These are phyloP conservation scores for Limnephilus lunatus DNA, from an alignment of 2,888 invertebrate species.

Conservation along the genomic window DNA sequence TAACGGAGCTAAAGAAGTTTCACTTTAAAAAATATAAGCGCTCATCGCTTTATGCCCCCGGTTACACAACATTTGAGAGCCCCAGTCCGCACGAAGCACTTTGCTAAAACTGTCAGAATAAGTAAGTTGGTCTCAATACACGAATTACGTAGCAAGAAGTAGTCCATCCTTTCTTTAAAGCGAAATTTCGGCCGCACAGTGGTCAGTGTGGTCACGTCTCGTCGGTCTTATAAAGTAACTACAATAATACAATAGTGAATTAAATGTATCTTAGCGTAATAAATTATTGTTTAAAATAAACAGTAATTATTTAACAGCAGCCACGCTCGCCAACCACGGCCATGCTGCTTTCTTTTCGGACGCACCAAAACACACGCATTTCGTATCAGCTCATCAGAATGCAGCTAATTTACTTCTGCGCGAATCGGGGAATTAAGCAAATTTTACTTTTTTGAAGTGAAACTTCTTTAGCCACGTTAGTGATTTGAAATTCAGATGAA, in stretches of 20 bases:
- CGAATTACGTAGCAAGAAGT: background rate
- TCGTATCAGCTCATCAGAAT: slow-evolving; percentile 6
- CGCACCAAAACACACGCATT: slow-evolving; percentile 37
- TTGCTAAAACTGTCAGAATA: too few species aligned
- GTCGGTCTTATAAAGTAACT: background rate
- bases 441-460: background rate
- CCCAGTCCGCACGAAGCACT: too few species aligned
- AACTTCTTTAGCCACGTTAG: too few species aligned
- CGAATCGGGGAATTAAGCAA: slow-evolving; percentile 8
- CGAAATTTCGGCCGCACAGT: too few species aligned
- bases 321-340: slow-evolving; percentile 5
- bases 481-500: too few species aligned
- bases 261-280: too few species aligned
- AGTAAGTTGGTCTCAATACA: background rate
- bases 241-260: background rate
- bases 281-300: slow-evolving; percentile 21
- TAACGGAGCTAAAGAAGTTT: too few species aligned
- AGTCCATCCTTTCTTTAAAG: background rate
- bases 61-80: too few species aligned
- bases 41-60: too few species aligned
- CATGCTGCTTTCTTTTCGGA: slow-evolving; percentile 20
- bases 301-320: background rate
- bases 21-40: too few species aligned
- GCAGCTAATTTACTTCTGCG: background rate
- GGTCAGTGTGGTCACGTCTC: too few species aligned